A percentile compares a stretch with the other conserved stretches of the same genome.
Evolutionary conservation across 2,797 vertebrate species (phyloP).

Genomic region (Amblyopsis hoosieri): DNA sequence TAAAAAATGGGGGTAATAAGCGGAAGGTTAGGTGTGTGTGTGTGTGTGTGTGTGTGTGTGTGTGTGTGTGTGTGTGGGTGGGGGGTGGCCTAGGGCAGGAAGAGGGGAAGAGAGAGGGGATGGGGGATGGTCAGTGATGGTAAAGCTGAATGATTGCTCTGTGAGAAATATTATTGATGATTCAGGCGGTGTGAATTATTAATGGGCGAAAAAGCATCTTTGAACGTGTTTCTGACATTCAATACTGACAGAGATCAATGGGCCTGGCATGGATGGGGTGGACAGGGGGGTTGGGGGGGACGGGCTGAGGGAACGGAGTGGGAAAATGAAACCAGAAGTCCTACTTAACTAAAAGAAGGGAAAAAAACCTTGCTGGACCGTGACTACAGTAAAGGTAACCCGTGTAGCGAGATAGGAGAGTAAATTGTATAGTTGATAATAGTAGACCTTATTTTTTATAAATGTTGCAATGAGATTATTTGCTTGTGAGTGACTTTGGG

Average conservation of each 20-base stretch:
- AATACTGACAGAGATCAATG: conserved; percentile 83
- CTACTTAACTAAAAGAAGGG: too few species aligned
- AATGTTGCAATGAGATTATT: too few species aligned
- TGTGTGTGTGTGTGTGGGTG: neutral
- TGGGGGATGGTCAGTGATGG: conserved; percentile 53
- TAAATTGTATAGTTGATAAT: too few species aligned
- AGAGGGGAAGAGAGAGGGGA: conserved; percentile 23
- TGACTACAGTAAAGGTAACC: too few species aligned
- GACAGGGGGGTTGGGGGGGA: conserved; percentile 12
- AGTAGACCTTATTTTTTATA: too few species aligned
- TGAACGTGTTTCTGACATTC: conserved; percentile 84
- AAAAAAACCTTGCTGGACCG: too few species aligned
- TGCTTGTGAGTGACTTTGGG: too few species aligned
- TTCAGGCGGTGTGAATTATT: conserved; percentile 84
- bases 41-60: conserved; percentile 28
- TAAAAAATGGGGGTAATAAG: conserved; percentile 25
- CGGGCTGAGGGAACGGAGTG: conserved; percentile 18
- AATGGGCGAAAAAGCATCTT: conserved; percentile 81
- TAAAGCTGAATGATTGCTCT: conserved; percentile 80
- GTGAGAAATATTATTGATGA: conserved; percentile 85
- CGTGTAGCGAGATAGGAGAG: too few species aligned
- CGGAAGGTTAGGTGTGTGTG: conserved; percentile 9
- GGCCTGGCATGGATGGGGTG: conserved; percentile 46
- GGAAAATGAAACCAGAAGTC: neutral
- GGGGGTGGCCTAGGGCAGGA: conserved; percentile 8